Conservation (phyloP, 2,113 vertebrate genomes). For the Atrichornis clamosus region DNA sequence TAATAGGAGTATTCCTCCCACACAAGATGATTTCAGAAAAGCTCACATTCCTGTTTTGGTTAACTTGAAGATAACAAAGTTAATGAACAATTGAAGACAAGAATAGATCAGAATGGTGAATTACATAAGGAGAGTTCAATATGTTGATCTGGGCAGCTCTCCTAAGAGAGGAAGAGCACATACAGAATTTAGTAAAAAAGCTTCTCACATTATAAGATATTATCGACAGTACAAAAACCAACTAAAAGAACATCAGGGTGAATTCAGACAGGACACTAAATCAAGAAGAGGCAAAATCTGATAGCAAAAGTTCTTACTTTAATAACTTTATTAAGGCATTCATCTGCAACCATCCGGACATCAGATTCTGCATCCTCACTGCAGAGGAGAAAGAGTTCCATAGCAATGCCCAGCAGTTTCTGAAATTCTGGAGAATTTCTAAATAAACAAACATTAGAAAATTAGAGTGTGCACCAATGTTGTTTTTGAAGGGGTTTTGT, state of each 20-base stretch:
- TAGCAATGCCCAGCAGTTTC: constrained; percentile 93
- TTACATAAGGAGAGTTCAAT: not conserved
- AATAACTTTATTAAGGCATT: constrained; percentile 99
- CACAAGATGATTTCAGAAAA: not conserved
- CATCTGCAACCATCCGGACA: constrained; percentile 97
- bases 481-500: not conserved
- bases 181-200: not conserved
- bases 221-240: not conserved
- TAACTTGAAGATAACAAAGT: not conserved
- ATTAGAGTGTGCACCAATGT: not conserved
- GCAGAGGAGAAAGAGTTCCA: constrained; percentile 97
- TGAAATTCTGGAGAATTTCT: constrained; percentile 98
- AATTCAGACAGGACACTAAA: not conserved
- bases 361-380: constrained; percentile 95
- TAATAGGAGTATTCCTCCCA: not conserved
- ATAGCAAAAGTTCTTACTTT: constrained; percentile 79
- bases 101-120: not conserved
- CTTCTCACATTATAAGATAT: not conserved
- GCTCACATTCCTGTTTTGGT: not conserved
- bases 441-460: constrained; percentile 20
- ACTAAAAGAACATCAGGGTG: not conserved
- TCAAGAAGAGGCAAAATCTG: not conserved
- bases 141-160: not conserved
- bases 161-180: not conserved
- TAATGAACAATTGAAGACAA: not conserved